These are phyloP conservation scores for Drosophila seclusa DNA, from an alignment of 2,888 invertebrate genomes.

Conservation along the genomic window DNA sequence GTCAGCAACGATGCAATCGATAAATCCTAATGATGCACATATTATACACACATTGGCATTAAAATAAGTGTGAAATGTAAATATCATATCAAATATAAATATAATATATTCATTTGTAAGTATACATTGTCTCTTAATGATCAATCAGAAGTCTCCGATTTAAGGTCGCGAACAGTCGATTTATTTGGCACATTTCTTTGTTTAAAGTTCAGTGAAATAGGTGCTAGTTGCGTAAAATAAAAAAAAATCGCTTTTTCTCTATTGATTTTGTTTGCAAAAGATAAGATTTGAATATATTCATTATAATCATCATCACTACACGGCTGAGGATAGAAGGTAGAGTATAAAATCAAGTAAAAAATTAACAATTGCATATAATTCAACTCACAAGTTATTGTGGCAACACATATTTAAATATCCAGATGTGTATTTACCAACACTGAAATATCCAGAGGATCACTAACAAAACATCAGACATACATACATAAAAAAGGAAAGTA, in stretches of 20 bases:
- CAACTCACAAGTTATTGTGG: neutral
- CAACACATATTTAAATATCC: no score
- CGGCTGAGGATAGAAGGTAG: neutral
- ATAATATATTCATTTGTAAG: neutral
- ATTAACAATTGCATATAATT: neutral
- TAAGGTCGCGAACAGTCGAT: neutral
- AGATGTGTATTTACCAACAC: neutral
- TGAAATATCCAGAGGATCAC: neutral
- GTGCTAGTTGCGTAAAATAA: neutral
- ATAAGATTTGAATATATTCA: neutral
- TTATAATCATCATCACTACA: neutral
- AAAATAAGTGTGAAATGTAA: neutral
- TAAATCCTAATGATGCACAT: slow-evolving; percentile 10
- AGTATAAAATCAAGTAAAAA: neutral
- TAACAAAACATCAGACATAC: neutral
- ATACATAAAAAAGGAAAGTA: slow-evolving; percentile 20
- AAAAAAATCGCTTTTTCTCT: neutral
- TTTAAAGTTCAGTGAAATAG: neutral
- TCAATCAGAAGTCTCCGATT: neutral
- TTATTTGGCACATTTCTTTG: neutral
- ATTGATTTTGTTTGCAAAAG: neutral
- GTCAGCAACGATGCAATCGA: slow-evolving; percentile 43
- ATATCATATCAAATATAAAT: neutral
- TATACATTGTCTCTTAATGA: neutral
- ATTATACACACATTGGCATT: neutral